Conservation (phyloP, 2,797 vertebrate genomes). For the Spondyliosoma cantharus region DNA sequence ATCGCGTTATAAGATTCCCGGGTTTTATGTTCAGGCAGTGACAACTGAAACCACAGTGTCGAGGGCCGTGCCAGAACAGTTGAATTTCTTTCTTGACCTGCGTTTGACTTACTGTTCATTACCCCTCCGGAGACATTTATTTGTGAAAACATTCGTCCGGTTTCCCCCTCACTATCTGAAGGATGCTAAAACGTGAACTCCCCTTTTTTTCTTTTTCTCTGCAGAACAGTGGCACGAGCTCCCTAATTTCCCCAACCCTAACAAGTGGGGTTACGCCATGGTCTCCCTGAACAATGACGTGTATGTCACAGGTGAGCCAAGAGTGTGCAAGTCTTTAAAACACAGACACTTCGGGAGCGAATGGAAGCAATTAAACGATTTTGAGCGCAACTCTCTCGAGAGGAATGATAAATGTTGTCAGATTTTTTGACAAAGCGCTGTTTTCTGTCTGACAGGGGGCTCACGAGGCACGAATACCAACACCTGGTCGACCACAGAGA, state of each 20-base stretch:
- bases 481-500: slow-evolving; percentile 96
- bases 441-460: slow-evolving; percentile 85
- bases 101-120: slow-evolving; percentile 6
- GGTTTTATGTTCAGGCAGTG: slow-evolving; percentile 28
- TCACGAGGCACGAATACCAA: slow-evolving; percentile 93
- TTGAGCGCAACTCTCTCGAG: not conserved
- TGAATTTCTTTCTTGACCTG: slow-evolving; percentile 4
- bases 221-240: slow-evolving; percentile 92
- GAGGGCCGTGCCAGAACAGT: slow-evolving; percentile 33
- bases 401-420: slow-evolving; percentile 49
- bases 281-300: slow-evolving; percentile 92
- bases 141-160: slow-evolving; percentile 9
- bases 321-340: slow-evolving; percentile 3
- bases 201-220: slow-evolving; percentile 23
- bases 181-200: not conserved
- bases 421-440: slow-evolving; percentile 39
- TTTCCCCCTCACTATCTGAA: slow-evolving; percentile 1
- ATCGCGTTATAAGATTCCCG: slow-evolving; percentile 38
- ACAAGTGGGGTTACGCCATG: slow-evolving; percentile 97
- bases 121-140: too few relatives aligned
- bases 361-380: not conserved
- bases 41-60: slow-evolving; percentile 16
- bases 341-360: not conserved
- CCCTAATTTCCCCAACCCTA: slow-evolving; percentile 95
- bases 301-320: slow-evolving; percentile 92